Conservation (phyloP, 2,113 vertebrate genomes). For the Calidris pygmaea region DNA sequence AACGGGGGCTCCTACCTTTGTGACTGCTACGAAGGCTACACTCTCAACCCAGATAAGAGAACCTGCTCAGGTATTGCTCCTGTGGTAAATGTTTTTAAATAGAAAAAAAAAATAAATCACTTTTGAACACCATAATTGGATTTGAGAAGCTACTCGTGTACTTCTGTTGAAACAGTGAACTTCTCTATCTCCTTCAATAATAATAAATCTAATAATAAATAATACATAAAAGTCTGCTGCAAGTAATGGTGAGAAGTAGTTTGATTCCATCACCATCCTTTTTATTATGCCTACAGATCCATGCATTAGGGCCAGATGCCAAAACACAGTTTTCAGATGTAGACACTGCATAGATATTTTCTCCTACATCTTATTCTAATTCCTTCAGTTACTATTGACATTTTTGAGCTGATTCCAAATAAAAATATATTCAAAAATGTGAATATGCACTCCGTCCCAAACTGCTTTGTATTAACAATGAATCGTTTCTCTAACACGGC, state of each 20-base stretch:
- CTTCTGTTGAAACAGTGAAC: neutral
- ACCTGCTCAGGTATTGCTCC: conserved; percentile 81
- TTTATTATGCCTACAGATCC: neutral
- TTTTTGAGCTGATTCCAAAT: conserved; percentile 1
- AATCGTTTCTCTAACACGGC: neutral
- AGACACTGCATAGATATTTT: neutral
- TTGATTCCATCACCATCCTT: neutral
- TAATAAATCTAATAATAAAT: neutral
- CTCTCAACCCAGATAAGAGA: conserved; percentile 84
- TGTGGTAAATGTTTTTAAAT: neutral
- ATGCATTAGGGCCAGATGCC: neutral
- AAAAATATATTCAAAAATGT: neutral
- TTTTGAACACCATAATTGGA: neutral
- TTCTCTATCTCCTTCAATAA: neutral
- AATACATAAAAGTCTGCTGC: neutral
- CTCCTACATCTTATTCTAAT: neutral
- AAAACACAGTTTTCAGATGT: neutral
- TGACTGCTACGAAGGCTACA: conserved; percentile 83
- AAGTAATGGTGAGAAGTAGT: neutral
- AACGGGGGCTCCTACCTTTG: conserved; percentile 76
- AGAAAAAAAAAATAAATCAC: neutral
- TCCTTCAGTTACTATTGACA: neutral
- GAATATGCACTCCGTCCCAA: neutral
- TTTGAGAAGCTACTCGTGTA: neutral
- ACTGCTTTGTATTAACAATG: neutral